Evolutionary conservation across 2,888 invertebrate species (phyloP).

Genomic region (Apodemia zela): DNA sequence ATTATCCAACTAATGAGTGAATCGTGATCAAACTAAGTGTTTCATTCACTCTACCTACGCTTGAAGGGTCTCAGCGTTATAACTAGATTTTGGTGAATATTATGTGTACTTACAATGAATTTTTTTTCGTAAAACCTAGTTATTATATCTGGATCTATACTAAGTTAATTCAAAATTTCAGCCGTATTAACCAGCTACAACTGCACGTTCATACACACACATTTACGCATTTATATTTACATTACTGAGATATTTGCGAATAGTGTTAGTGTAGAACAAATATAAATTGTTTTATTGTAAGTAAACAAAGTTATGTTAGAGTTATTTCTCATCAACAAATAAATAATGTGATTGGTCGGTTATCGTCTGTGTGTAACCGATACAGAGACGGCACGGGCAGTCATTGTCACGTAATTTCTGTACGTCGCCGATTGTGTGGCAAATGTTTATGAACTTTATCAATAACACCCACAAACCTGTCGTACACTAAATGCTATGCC

Average conservation of each 20-base stretch:
- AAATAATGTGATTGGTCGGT: conserved; percentile 54
- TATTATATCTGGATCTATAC: too few relatives aligned
- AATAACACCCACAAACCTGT: conserved; percentile 51
- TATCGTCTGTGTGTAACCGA: conserved; percentile 46
- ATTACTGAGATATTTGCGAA: background rate
- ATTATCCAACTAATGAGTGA: too few relatives aligned
- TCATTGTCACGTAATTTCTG: conserved; percentile 66
- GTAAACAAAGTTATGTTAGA: conserved; percentile 4
- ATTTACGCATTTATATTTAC: too few relatives aligned
- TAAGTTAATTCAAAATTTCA: too few relatives aligned
- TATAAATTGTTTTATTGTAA: background rate
- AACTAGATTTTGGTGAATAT: too few relatives aligned
- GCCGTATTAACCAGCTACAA: too few relatives aligned
- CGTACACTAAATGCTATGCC: conserved; percentile 40
- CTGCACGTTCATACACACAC: too few relatives aligned
- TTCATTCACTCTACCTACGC: too few relatives aligned
- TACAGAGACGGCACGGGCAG: conserved; percentile 42
- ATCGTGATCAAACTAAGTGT: too few relatives aligned
- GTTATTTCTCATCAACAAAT: conserved; percentile 39
- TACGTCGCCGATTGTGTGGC: conserved; percentile 48
- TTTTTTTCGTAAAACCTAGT: too few relatives aligned
- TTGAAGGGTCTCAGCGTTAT: too few relatives aligned
- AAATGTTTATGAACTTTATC: conserved; percentile 70
- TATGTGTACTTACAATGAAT: too few relatives aligned
- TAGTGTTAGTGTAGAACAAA: conserved; percentile 7